Conservation (phyloP, 2,888 invertebrate genomes). For the Nymphalis urticae region DNA sequence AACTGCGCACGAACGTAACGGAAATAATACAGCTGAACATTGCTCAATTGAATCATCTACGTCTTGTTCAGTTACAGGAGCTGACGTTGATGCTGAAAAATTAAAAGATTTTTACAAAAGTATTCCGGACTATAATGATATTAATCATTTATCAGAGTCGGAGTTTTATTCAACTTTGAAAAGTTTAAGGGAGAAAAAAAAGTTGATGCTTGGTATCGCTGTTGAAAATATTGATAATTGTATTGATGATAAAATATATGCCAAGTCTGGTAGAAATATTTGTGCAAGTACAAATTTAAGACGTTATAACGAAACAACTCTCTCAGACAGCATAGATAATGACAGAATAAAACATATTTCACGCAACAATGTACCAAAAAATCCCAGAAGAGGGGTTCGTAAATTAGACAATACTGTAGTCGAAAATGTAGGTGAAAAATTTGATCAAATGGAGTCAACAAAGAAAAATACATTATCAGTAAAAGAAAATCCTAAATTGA, state of each 20-base stretch:
- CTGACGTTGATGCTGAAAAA: conserved; percentile 78
- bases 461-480: conserved; percentile 49
- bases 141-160: conserved; percentile 87
- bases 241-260: conserved; percentile 35
- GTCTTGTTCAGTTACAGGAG: conserved; percentile 54
- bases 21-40: conserved; percentile 60
- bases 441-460: conserved; percentile 44
- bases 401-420: conserved; percentile 38
- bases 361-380: conserved; percentile 37
- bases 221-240: conserved; percentile 62
- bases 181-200: conserved; percentile 84
- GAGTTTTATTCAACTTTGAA: conserved; percentile 89
- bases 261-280: conserved; percentile 40
- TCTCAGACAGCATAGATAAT: conserved; percentile 3
- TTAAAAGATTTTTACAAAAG: conserved; percentile 88
- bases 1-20: conserved; percentile 84
- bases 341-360: conserved; percentile 25
- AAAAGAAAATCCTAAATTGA: conserved; percentile 49
- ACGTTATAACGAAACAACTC: conserved; percentile 20
- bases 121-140: conserved; percentile 90
- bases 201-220: conserved; percentile 67
- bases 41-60: conserved; percentile 66
- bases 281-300: conserved; percentile 35
- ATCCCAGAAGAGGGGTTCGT: conserved; percentile 47
- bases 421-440: conserved; percentile 38